phyloP scores from a whole-genome alignment of 2,888 invertebrate species.

The Acronicta leporina region DNA sequence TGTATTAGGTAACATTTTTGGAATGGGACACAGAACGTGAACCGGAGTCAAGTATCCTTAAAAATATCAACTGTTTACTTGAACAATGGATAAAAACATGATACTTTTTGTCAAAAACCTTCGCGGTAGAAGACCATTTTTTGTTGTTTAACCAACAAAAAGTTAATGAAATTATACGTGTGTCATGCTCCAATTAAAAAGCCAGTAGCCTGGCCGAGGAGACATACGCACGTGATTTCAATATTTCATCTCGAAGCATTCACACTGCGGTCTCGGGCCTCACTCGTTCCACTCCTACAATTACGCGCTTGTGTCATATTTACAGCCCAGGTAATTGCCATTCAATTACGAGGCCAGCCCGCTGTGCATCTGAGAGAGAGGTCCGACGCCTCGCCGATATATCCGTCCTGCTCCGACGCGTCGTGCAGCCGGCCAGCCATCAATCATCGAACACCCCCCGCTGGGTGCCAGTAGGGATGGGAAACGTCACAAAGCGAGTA shows the following conservation, averaged over 20 bases:
- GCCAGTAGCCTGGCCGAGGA: conserved; percentile 56
- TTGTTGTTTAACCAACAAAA: conserved; percentile 35
- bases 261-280: conserved; percentile 80
- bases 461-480: conserved; percentile 84
- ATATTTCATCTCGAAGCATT: conserved; percentile 83
- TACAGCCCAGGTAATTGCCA: conserved; percentile 89
- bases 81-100: conserved; percentile 41
- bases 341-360: conserved; percentile 87
- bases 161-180: conserved; percentile 41
- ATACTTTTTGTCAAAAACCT: conserved; percentile 42
- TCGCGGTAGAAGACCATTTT: conserved; percentile 32
- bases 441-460: conserved; percentile 88
- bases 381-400: conserved; percentile 59
- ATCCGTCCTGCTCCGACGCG: conserved; percentile 67
- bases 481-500: conserved; percentile 82
- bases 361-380: conserved; percentile 76
- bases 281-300: conserved; percentile 86
- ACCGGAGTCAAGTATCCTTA: conserved; percentile 54
- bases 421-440: conserved; percentile 83
- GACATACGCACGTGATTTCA: conserved; percentile 75
- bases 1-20: conserved; percentile 53
- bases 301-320: conserved; percentile 89
- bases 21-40: conserved; percentile 53
- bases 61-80: conserved; percentile 42
- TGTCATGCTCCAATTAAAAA: conserved; percentile 44